Evolutionary conservation across 1,140 invertebrate species (phyloP), one percentile per base, ranked within the genome.

Genomic region (Drosophila subobscura): DNA sequence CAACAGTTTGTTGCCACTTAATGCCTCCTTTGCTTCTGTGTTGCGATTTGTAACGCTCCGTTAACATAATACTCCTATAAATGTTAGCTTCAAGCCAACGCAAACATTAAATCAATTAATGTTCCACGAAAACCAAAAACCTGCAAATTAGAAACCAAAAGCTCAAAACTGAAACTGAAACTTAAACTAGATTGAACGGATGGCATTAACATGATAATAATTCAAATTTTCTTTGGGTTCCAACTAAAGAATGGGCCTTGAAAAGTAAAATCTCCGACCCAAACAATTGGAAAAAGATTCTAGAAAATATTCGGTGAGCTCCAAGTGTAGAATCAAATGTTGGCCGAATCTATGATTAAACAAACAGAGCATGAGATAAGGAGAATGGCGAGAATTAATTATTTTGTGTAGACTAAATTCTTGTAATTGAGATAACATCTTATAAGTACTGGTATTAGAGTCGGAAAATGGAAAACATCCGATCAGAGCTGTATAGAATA

Each of bases 101-200:
- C 45, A 86, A 81, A 71, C 77, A 77, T 86, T 85, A 85, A 84
- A 54, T 70, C 77, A 71, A 58, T 85, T 85, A 86, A 86, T 86
- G 80, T 77, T 57, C 68, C 81, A 66, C 72, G 57, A 77, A 60
- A 8, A 41, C 25, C 46, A 46, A 54, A 41, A 41, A 42, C 23
- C 64, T 72, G 71, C 59, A 76, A 72, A 68, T 51, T 56, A 46
- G 12, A 70, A 75, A 83, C 57, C 47, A 41, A 46, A 64, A 33
- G 25, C 23, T 42, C 10, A 49, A 72, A 60, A 20, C 27, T 25
- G 12, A 72, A 70, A 52, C 29, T 41, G 37, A 6, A 56, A 55
- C 53, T 33, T 42, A 63, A 83, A 77, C 73, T 57, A 68, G 49
- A 71, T 58, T 78, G 46, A 72, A 33, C 78, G 78, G 78, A 80